Evolutionary conservation across 2,888 invertebrate species (phyloP), one percentile per base, ranked within the genome.

Genomic region (Drosophila demipolita): DNA sequence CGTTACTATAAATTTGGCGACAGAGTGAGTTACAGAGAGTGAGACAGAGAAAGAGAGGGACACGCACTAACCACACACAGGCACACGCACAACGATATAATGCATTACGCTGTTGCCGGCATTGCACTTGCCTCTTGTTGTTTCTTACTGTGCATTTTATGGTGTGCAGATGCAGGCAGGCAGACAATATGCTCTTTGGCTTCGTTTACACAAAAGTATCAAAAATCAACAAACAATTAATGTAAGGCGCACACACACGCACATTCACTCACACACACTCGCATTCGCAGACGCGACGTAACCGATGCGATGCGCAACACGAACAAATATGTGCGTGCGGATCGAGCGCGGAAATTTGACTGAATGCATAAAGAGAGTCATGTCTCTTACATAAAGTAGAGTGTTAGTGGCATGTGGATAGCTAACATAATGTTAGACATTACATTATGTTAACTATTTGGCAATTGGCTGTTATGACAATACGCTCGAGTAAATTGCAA

Each of bases 61-160:
- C 59, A 66, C 75, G 62, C 71, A 78, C 60, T 66, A 58, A 66
- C 45, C 48, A 65, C 42, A 36, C 29, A 53, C 55, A 52, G 54
- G 52, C 60, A 61, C 57, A 63, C 69, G 58, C 54, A 62, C 59
- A 61, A 65, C 64, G 55, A 74, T 80, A 69, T 72, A 82, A 67
- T 71, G 74, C 83, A 68, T 79, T 80, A 80, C 76, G 54, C 73
- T 82, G 71, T 70, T 80, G 80, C 79, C 79, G 79, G 79, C 80
- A 74, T 70, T 67, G 73, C 65, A 80, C 69, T 83, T 81, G 76
- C 74, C 71, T 71, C 52, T 52, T 67, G 63, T 53, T 68, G 69
- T 71, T 80, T 66, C 26, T 75, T 70, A 67, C 60, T 78, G 69
- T 80, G 68, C 84, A 83, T 83, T 80, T 80, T 82, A 63, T 60